phyloP scores from a whole-genome alignment of 2,797 vertebrate genomes.

The Lagorchestes hirsutus region DNA sequence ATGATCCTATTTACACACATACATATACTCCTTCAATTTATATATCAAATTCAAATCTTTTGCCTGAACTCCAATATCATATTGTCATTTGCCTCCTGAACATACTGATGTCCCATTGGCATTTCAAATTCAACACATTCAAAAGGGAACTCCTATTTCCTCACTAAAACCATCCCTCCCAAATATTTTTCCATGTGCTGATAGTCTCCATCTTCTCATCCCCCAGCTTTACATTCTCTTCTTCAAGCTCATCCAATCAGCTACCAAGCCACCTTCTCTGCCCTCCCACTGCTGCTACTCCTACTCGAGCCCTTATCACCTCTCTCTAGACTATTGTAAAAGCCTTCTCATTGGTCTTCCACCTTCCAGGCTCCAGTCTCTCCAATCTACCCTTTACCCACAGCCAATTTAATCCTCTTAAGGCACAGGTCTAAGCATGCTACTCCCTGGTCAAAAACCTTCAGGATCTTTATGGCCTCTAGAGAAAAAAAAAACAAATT shows the following conservation, averaged over 20 bases:
- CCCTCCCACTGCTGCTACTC: not conserved
- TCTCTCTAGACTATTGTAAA: not conserved
- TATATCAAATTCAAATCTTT: conserved; percentile 11
- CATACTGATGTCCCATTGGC: not conserved
- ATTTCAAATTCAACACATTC: not conserved
- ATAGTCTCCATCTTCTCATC: not conserved
- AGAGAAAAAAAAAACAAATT: not conserved
- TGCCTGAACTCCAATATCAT: not conserved
- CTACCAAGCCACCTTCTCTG: not conserved
- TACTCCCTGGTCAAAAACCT: not conserved
- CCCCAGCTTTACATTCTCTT: not conserved
- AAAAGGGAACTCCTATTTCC: not conserved
- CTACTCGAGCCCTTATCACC: not conserved
- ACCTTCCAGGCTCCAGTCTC: not conserved
- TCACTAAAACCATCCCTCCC: not conserved
- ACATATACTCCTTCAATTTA: not conserved
- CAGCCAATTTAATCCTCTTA: not conserved
- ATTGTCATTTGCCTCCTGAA: not conserved
- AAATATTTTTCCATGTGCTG: not conserved
- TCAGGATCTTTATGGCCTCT: not conserved
- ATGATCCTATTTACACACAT: too few relatives aligned
- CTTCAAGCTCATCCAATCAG: not conserved
- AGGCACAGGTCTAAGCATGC: not conserved
- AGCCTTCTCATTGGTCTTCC: not conserved
- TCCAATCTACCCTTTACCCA: not conserved